Percentiles rank a stretch among this genome's conserved stretches.
phyloP scores from a whole-genome alignment of 2,113 vertebrate genomes.

The Chroicocephalus ridibundus region DNA sequence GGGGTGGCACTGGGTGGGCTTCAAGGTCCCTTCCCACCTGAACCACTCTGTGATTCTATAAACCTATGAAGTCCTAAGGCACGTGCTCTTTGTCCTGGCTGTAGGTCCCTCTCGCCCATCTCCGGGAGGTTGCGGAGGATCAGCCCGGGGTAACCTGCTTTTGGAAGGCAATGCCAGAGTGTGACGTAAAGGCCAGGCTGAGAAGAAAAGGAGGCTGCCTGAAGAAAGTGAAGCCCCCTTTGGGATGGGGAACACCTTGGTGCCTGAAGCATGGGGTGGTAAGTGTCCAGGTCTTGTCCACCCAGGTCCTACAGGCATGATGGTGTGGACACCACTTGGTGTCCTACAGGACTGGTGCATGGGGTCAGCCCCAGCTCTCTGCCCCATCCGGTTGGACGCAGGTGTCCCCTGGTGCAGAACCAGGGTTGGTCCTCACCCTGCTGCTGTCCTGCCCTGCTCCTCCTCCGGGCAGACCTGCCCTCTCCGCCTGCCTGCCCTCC shows the following conservation, averaged over 20 bases:
- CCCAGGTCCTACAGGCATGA: not conserved
- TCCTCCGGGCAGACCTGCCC: not conserved
- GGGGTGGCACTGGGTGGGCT: too few relatives aligned
- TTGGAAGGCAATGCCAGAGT: not conserved
- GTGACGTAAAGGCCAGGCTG: not conserved
- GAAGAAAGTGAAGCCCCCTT: not conserved
- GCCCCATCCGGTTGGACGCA: rapidly evolving
- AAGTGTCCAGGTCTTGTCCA: not conserved
- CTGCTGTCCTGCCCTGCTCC: not conserved
- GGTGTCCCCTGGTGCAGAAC: not conserved
- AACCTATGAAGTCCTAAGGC: not conserved
- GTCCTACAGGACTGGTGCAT: not conserved
- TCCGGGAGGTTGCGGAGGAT: not conserved
- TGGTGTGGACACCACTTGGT: too few relatives aligned
- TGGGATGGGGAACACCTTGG: not conserved
- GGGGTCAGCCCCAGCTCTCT: not conserved
- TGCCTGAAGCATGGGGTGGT: too few relatives aligned
- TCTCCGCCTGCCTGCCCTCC: not conserved
- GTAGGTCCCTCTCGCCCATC: not conserved
- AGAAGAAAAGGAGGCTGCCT: not conserved
- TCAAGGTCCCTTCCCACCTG: too few relatives aligned
- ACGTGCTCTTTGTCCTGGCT: not conserved
- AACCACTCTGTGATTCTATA: not conserved
- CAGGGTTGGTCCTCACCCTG: not conserved
- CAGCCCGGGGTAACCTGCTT: not conserved